Percentiles rank a stretch among this genome's conserved stretches.
phyloP scores from a whole-genome alignment of 2,113 vertebrate genomes.

The Zosterops borbonicus region DNA sequence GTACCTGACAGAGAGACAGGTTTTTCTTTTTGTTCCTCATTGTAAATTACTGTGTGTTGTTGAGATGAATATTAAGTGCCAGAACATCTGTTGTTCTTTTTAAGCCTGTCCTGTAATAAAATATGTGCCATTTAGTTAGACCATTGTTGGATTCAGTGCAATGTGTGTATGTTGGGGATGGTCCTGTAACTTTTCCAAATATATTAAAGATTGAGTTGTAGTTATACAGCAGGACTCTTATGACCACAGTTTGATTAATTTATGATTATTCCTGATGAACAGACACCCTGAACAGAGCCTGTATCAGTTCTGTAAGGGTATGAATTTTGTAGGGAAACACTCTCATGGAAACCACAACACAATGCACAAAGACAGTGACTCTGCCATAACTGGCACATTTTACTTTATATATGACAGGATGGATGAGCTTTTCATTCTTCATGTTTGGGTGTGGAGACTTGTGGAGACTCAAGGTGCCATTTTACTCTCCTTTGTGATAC shows the following conservation, averaged over 20 bases:
- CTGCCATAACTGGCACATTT: background rate
- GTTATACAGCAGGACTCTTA: background rate
- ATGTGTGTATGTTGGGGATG: background rate
- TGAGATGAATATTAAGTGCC: background rate
- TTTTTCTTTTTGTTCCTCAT: background rate
- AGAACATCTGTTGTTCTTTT: background rate
- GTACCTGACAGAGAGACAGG: background rate
- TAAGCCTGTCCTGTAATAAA: background rate
- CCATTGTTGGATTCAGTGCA: background rate
- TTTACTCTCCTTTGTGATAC: background rate
- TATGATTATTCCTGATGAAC: background rate
- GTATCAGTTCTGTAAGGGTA: background rate
- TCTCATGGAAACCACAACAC: background rate
- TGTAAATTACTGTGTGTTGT: background rate
- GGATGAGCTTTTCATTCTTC: background rate
- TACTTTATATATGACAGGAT: background rate
- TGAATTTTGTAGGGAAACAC: background rate
- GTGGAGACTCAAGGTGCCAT: background rate
- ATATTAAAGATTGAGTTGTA: background rate
- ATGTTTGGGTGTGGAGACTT: background rate
- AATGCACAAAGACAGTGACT: background rate
- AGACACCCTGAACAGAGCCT: background rate
- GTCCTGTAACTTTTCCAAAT: background rate
- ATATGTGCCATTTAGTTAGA: background rate
- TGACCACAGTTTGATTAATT: background rate